A percentile compares a stretch with the other conserved stretches of the same genome.
Conservation (phyloP, 2,888 invertebrate genomes). For the Chloroclysta siterata region DNA sequence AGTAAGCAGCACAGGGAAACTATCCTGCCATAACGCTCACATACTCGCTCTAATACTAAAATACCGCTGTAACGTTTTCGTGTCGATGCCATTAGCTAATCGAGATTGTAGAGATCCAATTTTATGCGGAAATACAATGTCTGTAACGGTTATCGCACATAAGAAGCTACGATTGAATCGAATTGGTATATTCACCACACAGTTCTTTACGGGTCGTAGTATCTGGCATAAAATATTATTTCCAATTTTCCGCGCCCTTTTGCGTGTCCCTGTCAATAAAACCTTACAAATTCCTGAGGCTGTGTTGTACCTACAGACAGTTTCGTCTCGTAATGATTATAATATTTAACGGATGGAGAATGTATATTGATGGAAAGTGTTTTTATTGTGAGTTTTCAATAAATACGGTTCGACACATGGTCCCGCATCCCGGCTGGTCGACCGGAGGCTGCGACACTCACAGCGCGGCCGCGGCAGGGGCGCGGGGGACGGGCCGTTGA, state of each 20-base stretch:
- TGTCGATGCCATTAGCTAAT: slow-evolving; percentile 15
- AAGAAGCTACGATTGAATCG: slow-evolving; percentile 28
- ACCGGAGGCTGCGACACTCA: slow-evolving; percentile 46
- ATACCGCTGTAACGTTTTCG: slow-evolving; percentile 4
- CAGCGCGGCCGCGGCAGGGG: slow-evolving; percentile 44
- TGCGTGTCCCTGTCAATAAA: slow-evolving; percentile 42
- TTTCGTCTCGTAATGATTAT: slow-evolving; percentile 41
- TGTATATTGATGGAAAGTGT: no score
- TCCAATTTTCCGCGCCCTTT: slow-evolving; percentile 39
- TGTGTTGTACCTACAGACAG: slow-evolving; percentile 29
- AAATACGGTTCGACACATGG: slow-evolving; percentile 56
- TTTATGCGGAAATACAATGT: slow-evolving; percentile 11
- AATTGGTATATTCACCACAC: slow-evolving; percentile 33
- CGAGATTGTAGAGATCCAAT: slow-evolving; percentile 10
- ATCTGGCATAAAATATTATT: slow-evolving; percentile 41
- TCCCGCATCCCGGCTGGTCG: slow-evolving; percentile 42
- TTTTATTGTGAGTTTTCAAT: slow-evolving; percentile 53
- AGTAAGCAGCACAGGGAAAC: neutral
- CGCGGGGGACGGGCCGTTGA: slow-evolving; percentile 62
- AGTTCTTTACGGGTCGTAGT: slow-evolving; percentile 34
- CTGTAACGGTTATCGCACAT: slow-evolving; percentile 12
- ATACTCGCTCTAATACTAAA: no score
- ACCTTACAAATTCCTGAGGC: slow-evolving; percentile 40
- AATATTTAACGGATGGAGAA: slow-evolving; percentile 45
- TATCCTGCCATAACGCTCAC: neutral